Conservation (phyloP, 2,113 vertebrate genomes). For the Delphinus delphis region DNA sequence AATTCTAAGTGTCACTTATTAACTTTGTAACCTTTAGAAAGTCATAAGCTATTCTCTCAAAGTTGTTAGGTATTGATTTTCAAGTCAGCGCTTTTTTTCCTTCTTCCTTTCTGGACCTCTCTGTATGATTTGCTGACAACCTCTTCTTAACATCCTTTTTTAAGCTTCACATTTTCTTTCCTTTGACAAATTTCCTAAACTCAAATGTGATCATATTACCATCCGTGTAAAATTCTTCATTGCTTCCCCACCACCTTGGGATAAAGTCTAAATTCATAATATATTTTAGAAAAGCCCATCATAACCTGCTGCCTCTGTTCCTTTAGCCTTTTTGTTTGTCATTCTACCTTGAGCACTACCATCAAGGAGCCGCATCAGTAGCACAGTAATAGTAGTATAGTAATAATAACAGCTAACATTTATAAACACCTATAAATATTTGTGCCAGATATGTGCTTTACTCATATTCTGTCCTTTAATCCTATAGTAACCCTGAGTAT, state of each 20-base stretch:
- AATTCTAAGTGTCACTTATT: background rate
- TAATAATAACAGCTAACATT: background rate
- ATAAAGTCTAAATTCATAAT: constrained; percentile 18
- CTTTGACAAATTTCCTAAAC: background rate
- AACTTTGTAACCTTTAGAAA: background rate
- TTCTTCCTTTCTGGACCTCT: background rate
- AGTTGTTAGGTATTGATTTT: background rate
- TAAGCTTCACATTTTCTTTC: background rate
- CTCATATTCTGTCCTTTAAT: background rate
- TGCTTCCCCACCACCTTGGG: background rate
- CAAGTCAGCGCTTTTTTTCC: background rate
- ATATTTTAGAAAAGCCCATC: background rate
- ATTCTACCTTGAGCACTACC: background rate
- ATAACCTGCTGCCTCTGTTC: background rate
- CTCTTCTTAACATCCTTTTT: background rate
- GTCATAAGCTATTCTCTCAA: background rate
- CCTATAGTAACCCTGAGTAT: background rate
- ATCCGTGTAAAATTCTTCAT: background rate
- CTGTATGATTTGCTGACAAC: background rate
- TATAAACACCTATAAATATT: background rate
- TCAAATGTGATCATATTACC: background rate
- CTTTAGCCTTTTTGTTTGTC: background rate
- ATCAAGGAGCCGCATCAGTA: background rate
- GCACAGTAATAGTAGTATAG: background rate
- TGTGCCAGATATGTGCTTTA: background rate